Evolutionary conservation across 2,797 vertebrate genomes (phyloP).

Genomic region (Micrastur ruficollis): DNA sequence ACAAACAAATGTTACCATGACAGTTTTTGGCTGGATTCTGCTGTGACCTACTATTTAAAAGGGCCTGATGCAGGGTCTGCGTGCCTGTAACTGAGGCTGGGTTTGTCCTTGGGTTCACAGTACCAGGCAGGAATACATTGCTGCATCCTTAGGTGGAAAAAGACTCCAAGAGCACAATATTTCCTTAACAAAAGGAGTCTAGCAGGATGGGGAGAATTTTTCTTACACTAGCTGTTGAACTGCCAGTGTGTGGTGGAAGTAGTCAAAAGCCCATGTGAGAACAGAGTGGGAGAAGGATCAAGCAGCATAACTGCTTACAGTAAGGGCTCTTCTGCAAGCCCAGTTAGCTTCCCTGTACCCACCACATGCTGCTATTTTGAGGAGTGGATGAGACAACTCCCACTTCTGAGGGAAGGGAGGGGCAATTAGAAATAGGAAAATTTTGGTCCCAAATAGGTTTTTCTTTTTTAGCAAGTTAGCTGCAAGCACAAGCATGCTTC

Average conservation of each 20-base stretch:
- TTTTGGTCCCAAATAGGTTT: background rate
- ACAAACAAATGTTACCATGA: conserved; percentile 52
- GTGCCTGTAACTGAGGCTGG: background rate
- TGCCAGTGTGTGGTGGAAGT: background rate
- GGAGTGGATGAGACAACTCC: background rate
- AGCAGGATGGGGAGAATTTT: background rate
- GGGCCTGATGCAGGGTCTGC: background rate
- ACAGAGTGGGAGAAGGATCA: background rate
- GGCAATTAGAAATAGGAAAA: conserved; percentile 23
- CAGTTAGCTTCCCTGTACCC: background rate
- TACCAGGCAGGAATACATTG: background rate
- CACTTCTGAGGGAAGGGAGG: background rate
- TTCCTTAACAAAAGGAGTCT: background rate
- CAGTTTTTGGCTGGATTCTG: conserved; percentile 8
- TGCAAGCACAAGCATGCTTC: background rate
- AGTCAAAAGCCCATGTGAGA: background rate
- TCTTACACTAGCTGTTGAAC: background rate
- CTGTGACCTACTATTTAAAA: background rate
- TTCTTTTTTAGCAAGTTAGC: conserved; percentile 41
- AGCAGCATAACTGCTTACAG: background rate
- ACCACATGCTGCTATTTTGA: background rate
- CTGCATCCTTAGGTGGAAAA: background rate
- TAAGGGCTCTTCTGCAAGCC: background rate
- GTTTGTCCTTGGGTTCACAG: background rate
- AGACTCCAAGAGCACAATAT: background rate